phyloP scores from a whole-genome alignment of 2,797 vertebrate species.

The Halcyon badia region DNA sequence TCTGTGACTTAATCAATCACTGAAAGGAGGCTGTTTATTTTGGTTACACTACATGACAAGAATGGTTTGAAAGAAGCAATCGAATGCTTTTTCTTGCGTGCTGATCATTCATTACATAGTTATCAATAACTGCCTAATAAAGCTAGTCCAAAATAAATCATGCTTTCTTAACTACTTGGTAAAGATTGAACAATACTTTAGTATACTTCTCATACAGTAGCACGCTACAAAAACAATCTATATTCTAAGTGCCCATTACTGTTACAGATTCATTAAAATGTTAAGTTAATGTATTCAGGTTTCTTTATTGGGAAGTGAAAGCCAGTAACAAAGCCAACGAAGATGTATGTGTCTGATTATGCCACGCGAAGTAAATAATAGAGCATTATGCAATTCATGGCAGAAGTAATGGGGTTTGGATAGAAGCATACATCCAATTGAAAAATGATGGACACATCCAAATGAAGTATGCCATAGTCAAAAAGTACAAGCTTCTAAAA shows the following conservation, averaged over 20 bases:
- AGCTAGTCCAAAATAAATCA: conserved; percentile 37
- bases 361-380: conserved; percentile 12
- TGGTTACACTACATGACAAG: neutral
- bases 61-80: neutral
- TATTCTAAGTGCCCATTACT: neutral
- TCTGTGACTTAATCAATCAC: conserved; percentile 3
- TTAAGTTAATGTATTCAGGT: neutral
- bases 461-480: conserved; percentile 19
- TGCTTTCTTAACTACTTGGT: conserved; percentile 27
- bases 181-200: neutral
- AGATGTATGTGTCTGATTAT: conserved; percentile 28
- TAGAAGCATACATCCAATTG: neutral
- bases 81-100: neutral
- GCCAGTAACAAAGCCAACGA: neutral
- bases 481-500: conserved; percentile 3
- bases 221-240: neutral
- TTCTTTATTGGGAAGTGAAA: conserved; percentile 32
- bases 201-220: conserved; percentile 44
- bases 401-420: conserved; percentile 43
- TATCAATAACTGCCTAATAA: conserved; percentile 62
- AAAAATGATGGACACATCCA: conserved; percentile 29
- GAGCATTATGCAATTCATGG: neutral
- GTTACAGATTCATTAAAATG: conserved; percentile 39
- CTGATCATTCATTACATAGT: conserved; percentile 35
- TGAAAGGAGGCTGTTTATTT: conserved; percentile 10